Conservation (phyloP, 1,140 invertebrate genomes). For the Drosophila novamexicana region DNA sequence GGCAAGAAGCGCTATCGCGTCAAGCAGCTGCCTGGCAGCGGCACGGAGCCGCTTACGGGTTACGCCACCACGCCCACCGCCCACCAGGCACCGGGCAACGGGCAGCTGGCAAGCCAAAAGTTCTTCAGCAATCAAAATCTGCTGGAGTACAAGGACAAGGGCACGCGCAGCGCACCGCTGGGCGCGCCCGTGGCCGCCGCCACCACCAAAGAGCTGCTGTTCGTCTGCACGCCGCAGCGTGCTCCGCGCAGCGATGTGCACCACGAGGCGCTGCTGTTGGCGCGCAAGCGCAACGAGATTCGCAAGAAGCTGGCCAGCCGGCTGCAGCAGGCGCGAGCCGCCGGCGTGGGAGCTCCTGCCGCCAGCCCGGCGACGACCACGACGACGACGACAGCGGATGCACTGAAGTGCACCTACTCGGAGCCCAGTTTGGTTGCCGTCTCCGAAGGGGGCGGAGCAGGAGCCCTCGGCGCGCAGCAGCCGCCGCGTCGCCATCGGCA, state of each 20-base stretch:
- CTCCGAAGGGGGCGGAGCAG: slow-evolving; percentile 57
- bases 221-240: slow-evolving; percentile 80
- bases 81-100: slow-evolving; percentile 58
- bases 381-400: slow-evolving; percentile 24
- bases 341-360: not conserved
- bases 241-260: slow-evolving; percentile 59
- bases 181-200: slow-evolving; percentile 63
- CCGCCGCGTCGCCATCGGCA: slow-evolving; percentile 83
- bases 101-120: slow-evolving; percentile 69
- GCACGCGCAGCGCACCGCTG: not conserved
- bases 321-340: slow-evolving; percentile 59
- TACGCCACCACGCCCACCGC: slow-evolving; percentile 80
- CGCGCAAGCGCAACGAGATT: slow-evolving; percentile 78
- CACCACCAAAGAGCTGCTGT: slow-evolving; percentile 80
- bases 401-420: slow-evolving; percentile 77
- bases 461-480: slow-evolving; percentile 19
- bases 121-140: slow-evolving; percentile 83
- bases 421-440: slow-evolving; percentile 80
- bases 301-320: slow-evolving; percentile 66
- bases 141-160: slow-evolving; percentile 68
- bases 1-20: slow-evolving; percentile 75
- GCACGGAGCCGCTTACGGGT: slow-evolving; percentile 72
- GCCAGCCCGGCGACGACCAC: slow-evolving; percentile 4
- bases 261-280: slow-evolving; percentile 69
- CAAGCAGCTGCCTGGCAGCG: slow-evolving; percentile 65